Evolutionary conservation across 2,888 invertebrate genomes (phyloP).

Genomic region (Piscicola geometra): DNA sequence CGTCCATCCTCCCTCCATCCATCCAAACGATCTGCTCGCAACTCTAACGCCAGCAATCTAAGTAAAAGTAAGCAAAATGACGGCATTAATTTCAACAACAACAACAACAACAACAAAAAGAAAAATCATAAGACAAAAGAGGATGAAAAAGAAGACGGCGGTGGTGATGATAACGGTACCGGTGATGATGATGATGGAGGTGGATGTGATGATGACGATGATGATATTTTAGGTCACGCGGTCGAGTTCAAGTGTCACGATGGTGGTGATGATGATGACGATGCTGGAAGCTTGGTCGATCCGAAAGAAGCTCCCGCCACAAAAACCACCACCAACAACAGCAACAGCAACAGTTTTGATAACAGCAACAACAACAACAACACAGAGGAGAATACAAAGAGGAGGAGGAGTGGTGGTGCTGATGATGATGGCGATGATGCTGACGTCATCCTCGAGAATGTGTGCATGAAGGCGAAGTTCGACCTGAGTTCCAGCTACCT

Average conservation of each 20-base stretch:
- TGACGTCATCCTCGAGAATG: slow-evolving; percentile 40
- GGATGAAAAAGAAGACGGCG: no score
- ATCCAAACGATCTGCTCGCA: neutral
- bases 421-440: neutral
- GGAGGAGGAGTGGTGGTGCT: no score
- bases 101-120: no score
- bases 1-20: no score
- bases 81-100: neutral
- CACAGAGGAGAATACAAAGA: no score
- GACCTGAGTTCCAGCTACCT: slow-evolving; percentile 81
- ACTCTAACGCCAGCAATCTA: neutral
- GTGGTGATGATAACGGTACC: no score
- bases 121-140: no score
- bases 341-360: neutral
- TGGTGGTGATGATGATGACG: slow-evolving; percentile 8
- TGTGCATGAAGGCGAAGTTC: slow-evolving; percentile 70
- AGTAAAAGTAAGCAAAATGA: neutral
- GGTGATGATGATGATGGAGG: no score
- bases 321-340: neutral
- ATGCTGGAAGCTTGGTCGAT: neutral
- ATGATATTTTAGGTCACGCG: neutral
- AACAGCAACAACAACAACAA: no score
- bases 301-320: no score
- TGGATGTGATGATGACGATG: neutral
- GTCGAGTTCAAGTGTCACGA: neutral